Base-by-base conservation (phyloP, 2,888 invertebrate species). In the Agrotis ipsilon region DNA sequence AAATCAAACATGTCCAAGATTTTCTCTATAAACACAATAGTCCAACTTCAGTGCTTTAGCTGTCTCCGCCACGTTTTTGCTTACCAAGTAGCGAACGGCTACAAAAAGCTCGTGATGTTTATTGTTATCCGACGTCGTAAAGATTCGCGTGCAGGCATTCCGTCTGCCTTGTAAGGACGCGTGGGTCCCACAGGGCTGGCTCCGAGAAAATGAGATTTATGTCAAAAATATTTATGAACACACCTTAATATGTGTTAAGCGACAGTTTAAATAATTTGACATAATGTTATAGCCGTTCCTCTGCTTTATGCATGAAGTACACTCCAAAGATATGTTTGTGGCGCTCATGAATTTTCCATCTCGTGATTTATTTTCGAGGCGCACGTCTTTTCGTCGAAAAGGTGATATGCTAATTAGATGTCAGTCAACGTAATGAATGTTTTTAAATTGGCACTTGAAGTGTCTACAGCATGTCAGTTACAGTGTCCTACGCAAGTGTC, bases 51-150 rank as follows among this genome's bases (percentile, higher is more conserved):
- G 68, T 65, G 72, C 63, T 81, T 76, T 66, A 78, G 64, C 76
- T 59, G 76, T 83, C 83, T 73, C 69, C 69, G 71, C 70, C 60
- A 75, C 69, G 68, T 86, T 86, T 86, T 86, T 86, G 80, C 84
- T 85, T 78, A 81, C 72, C 72, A 78, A 82, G 82, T 80, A 73
- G 70, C 72, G 75, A 55, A 62, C 68, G 77, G 81, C 73, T 80
- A 87, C 82, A 88, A 88, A 89, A 87, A 89, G 81, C 82, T 87
- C 80, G 85, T 81, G 83, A 88, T 88, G 86, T 92, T 91, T 92
- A 93, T 92, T 90, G 89, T 90, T 84, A 88, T 87, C 87, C 84
- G 79, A 72, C 64, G 75, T 87, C 88, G 85, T 90, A 89, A 91
- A 90, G 84, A 87, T 85, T 74, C 81, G 81, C 85, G 82, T 81